phyloP scores from a whole-genome alignment of 2,888 invertebrate genomes.

The Leistus spinibarbis region DNA sequence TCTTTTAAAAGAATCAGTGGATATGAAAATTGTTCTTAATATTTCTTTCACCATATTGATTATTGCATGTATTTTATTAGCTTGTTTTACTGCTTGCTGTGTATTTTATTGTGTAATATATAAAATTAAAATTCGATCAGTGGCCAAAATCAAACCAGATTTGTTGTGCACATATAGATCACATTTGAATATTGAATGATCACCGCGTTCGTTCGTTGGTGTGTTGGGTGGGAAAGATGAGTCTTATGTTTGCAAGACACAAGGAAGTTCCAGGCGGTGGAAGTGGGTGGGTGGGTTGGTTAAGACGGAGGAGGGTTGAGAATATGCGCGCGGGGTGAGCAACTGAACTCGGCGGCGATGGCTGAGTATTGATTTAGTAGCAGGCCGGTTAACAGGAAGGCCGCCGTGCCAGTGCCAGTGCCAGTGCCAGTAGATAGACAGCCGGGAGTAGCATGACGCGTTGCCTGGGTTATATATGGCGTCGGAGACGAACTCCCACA shows the following conservation, averaged over 20 bases:
- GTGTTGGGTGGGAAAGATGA: slow-evolving; percentile 19
- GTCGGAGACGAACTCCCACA: slow-evolving; percentile 56
- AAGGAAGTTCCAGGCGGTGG: background rate
- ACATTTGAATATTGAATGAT: slow-evolving; percentile 27
- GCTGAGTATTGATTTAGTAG: slow-evolving; percentile 59
- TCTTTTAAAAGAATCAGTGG: too few relatives aligned
- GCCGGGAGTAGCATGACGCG: slow-evolving; percentile 56
- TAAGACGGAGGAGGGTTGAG: slow-evolving; percentile 40
- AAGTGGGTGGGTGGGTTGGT: background rate
- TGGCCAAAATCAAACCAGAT: background rate
- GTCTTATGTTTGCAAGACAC: slow-evolving; percentile 29
- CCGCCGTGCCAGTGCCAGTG: slow-evolving; percentile 18
- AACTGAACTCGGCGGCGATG: slow-evolving; percentile 46
- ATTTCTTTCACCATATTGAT: too few relatives aligned
- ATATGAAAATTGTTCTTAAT: too few relatives aligned
- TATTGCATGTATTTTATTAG: too few relatives aligned
- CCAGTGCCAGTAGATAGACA: slow-evolving; percentile 55
- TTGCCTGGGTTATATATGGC: slow-evolving; percentile 55
- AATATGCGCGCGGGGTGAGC: slow-evolving; percentile 50
- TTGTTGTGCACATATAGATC: background rate
- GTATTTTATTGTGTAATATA: background rate
- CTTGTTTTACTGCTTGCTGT: too few relatives aligned
- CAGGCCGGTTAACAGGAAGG: slow-evolving; percentile 51
- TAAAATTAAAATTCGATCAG: background rate
- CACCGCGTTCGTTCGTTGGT: slow-evolving; percentile 1